Base-by-base conservation (phyloP, 2,797 vertebrate species). In the Pseudochirops cupreus region DNA sequence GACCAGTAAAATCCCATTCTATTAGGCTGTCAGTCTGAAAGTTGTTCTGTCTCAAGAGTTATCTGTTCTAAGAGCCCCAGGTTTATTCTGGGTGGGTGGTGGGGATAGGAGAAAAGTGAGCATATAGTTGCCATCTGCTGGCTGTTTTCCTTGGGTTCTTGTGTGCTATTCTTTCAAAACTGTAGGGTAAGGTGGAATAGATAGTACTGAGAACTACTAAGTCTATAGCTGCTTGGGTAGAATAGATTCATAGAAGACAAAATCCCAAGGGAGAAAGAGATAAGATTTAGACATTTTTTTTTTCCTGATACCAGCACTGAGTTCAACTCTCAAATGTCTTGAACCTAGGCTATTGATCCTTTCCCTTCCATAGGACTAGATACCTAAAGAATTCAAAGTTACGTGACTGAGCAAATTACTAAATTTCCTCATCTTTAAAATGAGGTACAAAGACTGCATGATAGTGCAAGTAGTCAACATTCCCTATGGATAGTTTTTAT, bases 101-200 rank as follows among this genome's bases (percentile, higher is more conserved):
- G 18, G 67, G 2, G 21, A 0, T 6, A 28, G 10, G 9, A 58
- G 21, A 24, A 10, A 39, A 67, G 39, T 82, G n/a, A 82, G 39
- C 39, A 50, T 12, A 21, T 87, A 50, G 21, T 50, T 87, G 39
- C 39, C 26, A 24, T 87, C 39, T 39, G 56, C 46, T 53, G 29
- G 33, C 29, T 21, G 53, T 90, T 97, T 96, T 94, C 24, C 94
- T 74, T 93, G 62, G 55, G 33, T 92, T 90, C n/a, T 11, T 55
- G 52, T 5, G 93, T 11, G 91, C 9, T 29, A 91, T 53, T 96
- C 10, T 91, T 50, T 94, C 89, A 29, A 0, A 94, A 92, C 9
- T 26, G 24, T 39, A 50, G 39, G 39, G 74, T 39, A 93, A 82
- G 21, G 56, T 90, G 39, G 59, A 33, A 46, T 1, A 50, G 5